Evolutionary conservation across 2,888 invertebrate genomes (phyloP).

Genomic region (Melanargia galathea): DNA sequence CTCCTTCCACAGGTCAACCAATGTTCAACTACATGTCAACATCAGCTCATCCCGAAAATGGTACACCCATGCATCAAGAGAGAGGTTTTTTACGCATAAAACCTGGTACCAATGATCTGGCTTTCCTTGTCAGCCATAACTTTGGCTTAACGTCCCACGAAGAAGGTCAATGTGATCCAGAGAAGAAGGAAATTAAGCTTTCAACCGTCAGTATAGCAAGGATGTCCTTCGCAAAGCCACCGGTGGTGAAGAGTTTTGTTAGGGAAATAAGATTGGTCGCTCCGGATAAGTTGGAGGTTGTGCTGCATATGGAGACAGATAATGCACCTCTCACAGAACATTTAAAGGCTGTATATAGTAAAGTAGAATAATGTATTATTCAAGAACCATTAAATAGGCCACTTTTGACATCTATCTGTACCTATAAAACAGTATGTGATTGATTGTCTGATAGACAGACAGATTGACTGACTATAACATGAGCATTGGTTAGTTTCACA

Average conservation of each 20-base stretch:
- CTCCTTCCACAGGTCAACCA: constrained; percentile 79
- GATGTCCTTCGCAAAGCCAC: constrained; percentile 79
- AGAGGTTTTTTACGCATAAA: constrained; percentile 83
- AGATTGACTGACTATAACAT: too few relatives aligned
- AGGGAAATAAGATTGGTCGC: constrained; percentile 60
- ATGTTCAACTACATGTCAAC: constrained; percentile 80
- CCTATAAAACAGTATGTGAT: background rate
- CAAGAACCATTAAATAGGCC: background rate
- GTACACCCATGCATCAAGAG: constrained; percentile 84
- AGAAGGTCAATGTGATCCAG: constrained; percentile 76
- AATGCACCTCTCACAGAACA: constrained; percentile 79
- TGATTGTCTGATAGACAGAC: too few relatives aligned
- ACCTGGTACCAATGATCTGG: constrained; percentile 76
- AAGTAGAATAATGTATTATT: constrained; percentile 2
- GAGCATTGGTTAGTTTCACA: too few relatives aligned
- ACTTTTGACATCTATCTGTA: too few relatives aligned
- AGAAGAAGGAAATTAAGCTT: constrained; percentile 69
- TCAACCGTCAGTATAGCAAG: constrained; percentile 72
- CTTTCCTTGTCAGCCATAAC: constrained; percentile 83
- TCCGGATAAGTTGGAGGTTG: constrained; percentile 65
- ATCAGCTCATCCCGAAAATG: constrained; percentile 77
- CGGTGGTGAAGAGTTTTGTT: constrained; percentile 73
- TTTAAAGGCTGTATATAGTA: constrained; percentile 75
- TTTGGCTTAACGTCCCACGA: constrained; percentile 83
- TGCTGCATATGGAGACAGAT: constrained; percentile 81